Evolutionary conservation across 2,888 invertebrate species (phyloP).

Genomic region (Troides oblongomaculatus): DNA sequence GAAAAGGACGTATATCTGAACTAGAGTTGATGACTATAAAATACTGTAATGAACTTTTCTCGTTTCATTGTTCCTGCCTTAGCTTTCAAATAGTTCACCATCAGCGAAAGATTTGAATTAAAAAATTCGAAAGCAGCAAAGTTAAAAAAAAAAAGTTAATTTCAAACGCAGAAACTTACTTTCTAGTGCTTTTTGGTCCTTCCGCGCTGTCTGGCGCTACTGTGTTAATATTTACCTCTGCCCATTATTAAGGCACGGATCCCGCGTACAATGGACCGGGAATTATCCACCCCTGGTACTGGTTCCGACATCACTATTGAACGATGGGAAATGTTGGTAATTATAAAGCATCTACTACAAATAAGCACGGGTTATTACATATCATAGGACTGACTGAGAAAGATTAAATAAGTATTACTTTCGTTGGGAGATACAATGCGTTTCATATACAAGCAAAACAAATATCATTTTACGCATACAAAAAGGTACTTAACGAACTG

Average conservation of each 20-base stretch:
- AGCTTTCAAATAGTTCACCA: constrained; percentile 14
- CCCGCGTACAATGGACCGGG: constrained; percentile 60
- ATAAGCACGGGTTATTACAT: background rate
- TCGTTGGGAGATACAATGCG: too few species aligned
- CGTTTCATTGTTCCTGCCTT: background rate
- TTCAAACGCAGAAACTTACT: constrained; percentile 39
- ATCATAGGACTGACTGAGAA: background rate
- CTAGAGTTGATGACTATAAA: background rate
- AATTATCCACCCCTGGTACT: constrained; percentile 50
- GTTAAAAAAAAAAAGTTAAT: constrained; percentile 34
- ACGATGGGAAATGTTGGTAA: constrained; percentile 18
- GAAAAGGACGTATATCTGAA: background rate
- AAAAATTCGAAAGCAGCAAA: constrained; percentile 29
- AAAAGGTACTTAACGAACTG: too few species aligned
- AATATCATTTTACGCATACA: too few species aligned
- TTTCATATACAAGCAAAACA: too few species aligned
- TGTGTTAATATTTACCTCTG: constrained; percentile 73
- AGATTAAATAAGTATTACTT: too few species aligned
- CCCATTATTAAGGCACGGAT: constrained; percentile 69
- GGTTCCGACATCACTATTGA: constrained; percentile 37
- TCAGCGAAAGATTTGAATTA: constrained; percentile 19
- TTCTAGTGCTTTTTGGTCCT: constrained; percentile 56
- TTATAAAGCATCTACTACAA: constrained; percentile 28
- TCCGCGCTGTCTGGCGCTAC: constrained; percentile 55
- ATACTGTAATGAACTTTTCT: background rate